Conservation (phyloP, 1,140 invertebrate genomes). For the Ceratitis capitata region DNA sequence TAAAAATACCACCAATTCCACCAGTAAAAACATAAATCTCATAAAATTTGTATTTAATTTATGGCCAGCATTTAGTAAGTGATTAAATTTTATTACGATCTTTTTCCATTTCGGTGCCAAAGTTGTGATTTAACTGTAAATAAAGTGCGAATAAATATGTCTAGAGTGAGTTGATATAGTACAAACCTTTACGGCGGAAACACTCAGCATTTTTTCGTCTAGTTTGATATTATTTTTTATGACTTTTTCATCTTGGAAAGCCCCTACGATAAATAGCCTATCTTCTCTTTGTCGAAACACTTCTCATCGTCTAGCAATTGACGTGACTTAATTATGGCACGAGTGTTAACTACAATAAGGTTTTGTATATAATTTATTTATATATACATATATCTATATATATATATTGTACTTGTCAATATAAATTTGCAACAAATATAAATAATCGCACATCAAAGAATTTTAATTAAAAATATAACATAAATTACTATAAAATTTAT, state of each 20-base stretch:
- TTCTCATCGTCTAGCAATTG: background rate
- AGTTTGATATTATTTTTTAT: too few species aligned
- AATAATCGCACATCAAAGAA: background rate
- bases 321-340: background rate
- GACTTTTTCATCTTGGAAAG: too few species aligned
- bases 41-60: background rate
- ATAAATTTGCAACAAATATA: background rate
- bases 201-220: too few species aligned
- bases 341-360: background rate
- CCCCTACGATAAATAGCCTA: too few species aligned
- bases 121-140: background rate
- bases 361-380: too few species aligned
- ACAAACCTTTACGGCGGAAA: too few species aligned
- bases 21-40: background rate
- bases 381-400: background rate
- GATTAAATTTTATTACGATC: slow-evolving; percentile 2
- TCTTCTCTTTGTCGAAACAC: background rate
- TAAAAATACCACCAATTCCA: too few species aligned
- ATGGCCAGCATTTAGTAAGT: background rate
- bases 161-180: too few species aligned
- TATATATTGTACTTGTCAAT: background rate
- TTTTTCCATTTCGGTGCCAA: too few species aligned
- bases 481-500: slow-evolving; percentile 2
- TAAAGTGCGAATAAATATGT: background rate
- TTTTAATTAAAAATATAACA: slow-evolving; percentile 29